Evolutionary conservation across 2,888 invertebrate genomes (phyloP), one percentile per base, ranked within the genome.

Genomic region (Antheraea assamensis): DNA sequence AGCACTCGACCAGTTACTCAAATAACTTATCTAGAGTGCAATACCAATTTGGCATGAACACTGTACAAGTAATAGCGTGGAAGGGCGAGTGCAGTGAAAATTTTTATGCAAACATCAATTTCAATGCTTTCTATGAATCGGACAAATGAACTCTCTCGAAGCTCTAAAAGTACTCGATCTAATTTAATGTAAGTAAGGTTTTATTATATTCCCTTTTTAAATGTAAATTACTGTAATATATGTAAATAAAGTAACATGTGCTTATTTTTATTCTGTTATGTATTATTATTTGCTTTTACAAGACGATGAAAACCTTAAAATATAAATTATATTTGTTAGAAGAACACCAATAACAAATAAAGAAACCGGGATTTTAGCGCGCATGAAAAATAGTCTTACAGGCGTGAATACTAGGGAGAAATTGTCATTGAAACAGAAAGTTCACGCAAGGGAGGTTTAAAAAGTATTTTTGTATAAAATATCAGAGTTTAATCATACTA

Each of bases 11-110:
- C 30, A 30, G 35, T 47, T 66, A 47, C 27, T 52, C 52, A 52
- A 21, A 72, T n/a, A 64, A 27, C 49, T 49, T 31, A 72, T 47
- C 49, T 47, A 72, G 47, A 64, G 19, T 66, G 31, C 31, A 68
- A n/a, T 49, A 35, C 24, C 31, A 68, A 68, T 68, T 68, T 72
- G 27, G 31, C 52, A 68, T 68, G 61, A 64, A 64, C 61, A 64
- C 30, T 64, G 61, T n/a, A 68, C 31, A 42, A 66, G 68, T 8
- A 42, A 55, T 15, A 42, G 86, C 86, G 92, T 92, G 88, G 92
- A 92, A 78, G 81, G 80, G 55, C 80, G 79, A 88, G 87, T 85
- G 84, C 82, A 87, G 91, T 88, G 92, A 92, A 92, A 24, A 92
- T 88, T 90, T 87, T 88, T 85, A 82, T 84, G 81, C 85, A 91